Evolutionary conservation across 2,113 vertebrate species (phyloP), one percentile per base, ranked within the genome.

Genomic region (Paramormyrops kingsleyae): DNA sequence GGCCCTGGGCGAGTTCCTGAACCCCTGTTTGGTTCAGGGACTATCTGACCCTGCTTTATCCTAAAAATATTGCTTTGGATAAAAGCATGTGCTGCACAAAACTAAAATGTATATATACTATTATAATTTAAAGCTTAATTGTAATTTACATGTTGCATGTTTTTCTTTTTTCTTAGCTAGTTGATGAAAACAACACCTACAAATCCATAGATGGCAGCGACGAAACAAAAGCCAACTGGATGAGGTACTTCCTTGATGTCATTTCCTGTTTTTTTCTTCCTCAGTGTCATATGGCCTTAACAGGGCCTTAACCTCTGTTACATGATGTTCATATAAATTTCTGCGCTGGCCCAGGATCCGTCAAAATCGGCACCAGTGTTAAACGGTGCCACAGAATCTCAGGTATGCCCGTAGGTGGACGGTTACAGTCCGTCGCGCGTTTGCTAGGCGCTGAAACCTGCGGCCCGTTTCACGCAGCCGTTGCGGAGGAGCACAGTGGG

Each of bases 211-310:
- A 99, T 87, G 97, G 98, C 89, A 97, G 97, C 0, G 97, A 99
- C 83, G 97, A 98, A 92, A 96, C 97, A 89, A 97, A 95, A 95
- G 97, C 97, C 93, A 99, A 99, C 94, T 99, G 98, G 98, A 99
- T 99, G 98, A 99, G 98, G 98, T 98, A 93, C 96, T 96, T 95
- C 53, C 47, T 53, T 87, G 50, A 52, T 53, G 10, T 39, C n/a
- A 39, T 31, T 87, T 87, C 47, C 27, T 31, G 46, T 47, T 47
- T 47, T 53, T n/a, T 53, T 56, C 1, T 53, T 52, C 42, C 21
- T 46, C 9, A 46, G 5, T 84, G 44, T 84, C 39, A 49, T n/a
- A 12, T 15, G n/a, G 3, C 9, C 46, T n/a, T 77, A 19, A 42
- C 35, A 7, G 83, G 35, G 13, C 12, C 12, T 87, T 46, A 87